Conservation (phyloP, 2,113 vertebrate species). For the Apus apus region DNA sequence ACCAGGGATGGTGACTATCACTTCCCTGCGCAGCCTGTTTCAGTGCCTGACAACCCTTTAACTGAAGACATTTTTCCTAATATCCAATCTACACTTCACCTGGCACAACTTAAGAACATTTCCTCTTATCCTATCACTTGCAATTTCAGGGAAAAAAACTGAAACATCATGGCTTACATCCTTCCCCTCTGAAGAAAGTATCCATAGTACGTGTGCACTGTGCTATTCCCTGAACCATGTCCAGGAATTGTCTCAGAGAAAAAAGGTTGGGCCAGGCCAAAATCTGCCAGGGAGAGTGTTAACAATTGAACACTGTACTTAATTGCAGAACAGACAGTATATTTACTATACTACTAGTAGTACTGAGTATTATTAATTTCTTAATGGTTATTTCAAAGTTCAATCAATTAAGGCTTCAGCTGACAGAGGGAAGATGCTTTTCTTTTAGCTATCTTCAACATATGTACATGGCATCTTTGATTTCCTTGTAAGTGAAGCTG, state of each 20-base stretch:
- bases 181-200: not conserved
- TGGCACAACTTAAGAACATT: not conserved
- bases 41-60: not conserved
- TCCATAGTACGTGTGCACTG: not conserved
- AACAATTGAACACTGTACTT: not conserved
- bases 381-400: not conserved
- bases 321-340: fast-evolving
- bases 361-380: not conserved
- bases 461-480: not conserved
- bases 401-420: not conserved
- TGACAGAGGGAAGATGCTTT: not conserved
- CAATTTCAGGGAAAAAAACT: not conserved
- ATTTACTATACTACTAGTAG: not conserved
- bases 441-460: not conserved
- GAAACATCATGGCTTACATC: not conserved
- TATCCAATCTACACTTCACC: not conserved
- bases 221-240: not conserved
- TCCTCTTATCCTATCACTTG: not conserved
- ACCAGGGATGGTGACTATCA: not conserved
- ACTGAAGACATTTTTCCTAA: not conserved
- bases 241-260: fast-evolving
- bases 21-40: not conserved
- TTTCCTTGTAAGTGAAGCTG: not conserved
- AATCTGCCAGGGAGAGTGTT: not conserved
- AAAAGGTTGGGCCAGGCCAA: not conserved